Conservation (phyloP, 2,113 vertebrate genomes). For the Arizona elegans region DNA sequence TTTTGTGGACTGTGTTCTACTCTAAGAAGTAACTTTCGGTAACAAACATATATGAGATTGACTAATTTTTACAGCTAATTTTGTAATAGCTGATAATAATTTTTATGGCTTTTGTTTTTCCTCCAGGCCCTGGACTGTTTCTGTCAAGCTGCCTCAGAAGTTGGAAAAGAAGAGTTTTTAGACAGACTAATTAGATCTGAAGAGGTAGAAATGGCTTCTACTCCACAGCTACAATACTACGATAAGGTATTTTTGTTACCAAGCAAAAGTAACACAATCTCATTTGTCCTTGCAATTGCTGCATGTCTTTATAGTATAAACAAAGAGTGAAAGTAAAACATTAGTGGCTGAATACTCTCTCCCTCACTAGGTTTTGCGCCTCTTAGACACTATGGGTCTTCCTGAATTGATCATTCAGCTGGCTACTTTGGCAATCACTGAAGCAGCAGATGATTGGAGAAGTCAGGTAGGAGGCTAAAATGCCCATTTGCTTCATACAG, state of each 20-base stretch:
- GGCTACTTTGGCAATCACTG: constrained; percentile 83
- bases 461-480: constrained; percentile 75
- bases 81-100: accelerated
- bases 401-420: constrained; percentile 89
- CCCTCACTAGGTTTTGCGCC: constrained; percentile 78
- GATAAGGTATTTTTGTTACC: constrained; percentile 76
- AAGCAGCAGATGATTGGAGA: constrained; percentile 77
- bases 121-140: constrained; percentile 89
- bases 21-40: not conserved
- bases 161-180: constrained; percentile 92
- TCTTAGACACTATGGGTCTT: constrained; percentile 85
- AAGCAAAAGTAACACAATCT: accelerated
- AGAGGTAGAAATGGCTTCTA: constrained; percentile 73
- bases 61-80: not conserved
- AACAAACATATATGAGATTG: not conserved
- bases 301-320: not conserved
- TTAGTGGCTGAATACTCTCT: not conserved
- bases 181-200: constrained; percentile 80
- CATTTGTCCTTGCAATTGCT: not conserved
- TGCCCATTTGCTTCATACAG: not conserved
- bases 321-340: not conserved
- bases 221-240: constrained; percentile 84
- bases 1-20: not conserved
- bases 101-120: constrained; percentile 2
- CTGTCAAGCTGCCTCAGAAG: constrained; percentile 84